Base-by-base conservation (phyloP, 2,113 vertebrate genomes). In the Cariama cristata region DNA sequence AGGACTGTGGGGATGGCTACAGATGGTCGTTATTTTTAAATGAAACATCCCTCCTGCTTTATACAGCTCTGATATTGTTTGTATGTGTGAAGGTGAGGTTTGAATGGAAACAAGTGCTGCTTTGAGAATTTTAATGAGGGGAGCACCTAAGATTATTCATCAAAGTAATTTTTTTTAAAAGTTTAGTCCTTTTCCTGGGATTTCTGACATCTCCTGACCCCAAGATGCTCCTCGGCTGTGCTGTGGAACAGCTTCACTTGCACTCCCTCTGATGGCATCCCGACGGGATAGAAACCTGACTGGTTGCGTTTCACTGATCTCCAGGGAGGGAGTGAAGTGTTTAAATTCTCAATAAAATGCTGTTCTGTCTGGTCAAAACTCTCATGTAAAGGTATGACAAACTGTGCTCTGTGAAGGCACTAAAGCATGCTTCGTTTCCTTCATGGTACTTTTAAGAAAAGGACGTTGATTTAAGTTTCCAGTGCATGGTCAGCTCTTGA, bases 221-320 rank as follows among this genome's bases (percentile, higher is more conserved):
- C 44, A 72, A 22, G 30, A 40, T 63, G 42, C 22, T 47, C 58
- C 21, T 62, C 7, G 1, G 0, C 33, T 42, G 44, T 38, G 44
- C 45, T 62, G 8, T 14, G 10, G 22, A 68, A 67, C 26, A 72
- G 53, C 12, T 75, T 67, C 30, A 24, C 47, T 53, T 84, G 44
- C n/a, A 49, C 53, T 90, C 55, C 74, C 52, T 93, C 90, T 85
- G 69, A n/a, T 4, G 4, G 32, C 55, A 59, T 63, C 60, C 58
- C 6, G 0, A 5, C 16, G n/a, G 44, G 30, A 40, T 21, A 22
- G 53, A 28, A 75, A 28, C 18, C 30, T 1, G 0, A 13, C n/a
- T 6, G 8, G 22, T 11, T 53, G 27, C 1, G 1, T 33, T 76
- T 52, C 49, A 14, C 15, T 69, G 0, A 18, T 75, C 86, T 33